Evolutionary conservation across 2,113 vertebrate species (phyloP), one percentile per base, ranked within the genome.

Genomic region (Lynx canadensis): DNA sequence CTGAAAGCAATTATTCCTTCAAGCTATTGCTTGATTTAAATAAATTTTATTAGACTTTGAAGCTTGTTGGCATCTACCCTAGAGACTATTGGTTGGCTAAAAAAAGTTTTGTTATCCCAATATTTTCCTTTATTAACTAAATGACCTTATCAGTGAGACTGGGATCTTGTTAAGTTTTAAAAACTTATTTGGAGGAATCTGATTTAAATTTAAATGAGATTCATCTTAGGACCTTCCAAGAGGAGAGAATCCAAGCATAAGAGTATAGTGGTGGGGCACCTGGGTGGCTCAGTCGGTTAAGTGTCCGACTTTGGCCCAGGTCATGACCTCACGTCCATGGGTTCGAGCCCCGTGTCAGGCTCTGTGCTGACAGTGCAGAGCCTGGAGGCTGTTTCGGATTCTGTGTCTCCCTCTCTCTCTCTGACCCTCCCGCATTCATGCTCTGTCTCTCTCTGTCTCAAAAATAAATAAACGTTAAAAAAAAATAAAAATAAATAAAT

Each of bases 1-100:
- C 89, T 98, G 80, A 97, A 57, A 83, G 66, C 48, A 91, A 94
- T 93, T 97, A 98, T 94, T 97, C 95, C 92, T 96, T 94, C 87
- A 86, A 95, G 36, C 74, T 82, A 68, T 93, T 88, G 36, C 73
- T 96, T 93, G 36, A 73, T 97, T 98, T 97, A 92, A 89, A 80
- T 93, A 79, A 15, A 0, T 91, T 57, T 96, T 97, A 83, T 92
- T 89, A 96, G 78, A 96, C 83, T 96, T 95, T 94, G 45, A 97
- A 95, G 19, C 60, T 21, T 57, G 11, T 19, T 78, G n/a, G 29
- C 80, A 80, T 89, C 94, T 93, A 86, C 8, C 50, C 31, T 50
- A 90, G 41, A 83, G 7, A 84, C 55, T 95, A 48, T 63, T 68
- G 15, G 36, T 97, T 96, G 1, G 0, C n/a, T 81, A 31, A 45